Percentiles rank a stretch among this genome's conserved stretches.
Conservation (phyloP, 92 coral and sea anemone genomes). For the Epizoanthus fatuus region DNA sequence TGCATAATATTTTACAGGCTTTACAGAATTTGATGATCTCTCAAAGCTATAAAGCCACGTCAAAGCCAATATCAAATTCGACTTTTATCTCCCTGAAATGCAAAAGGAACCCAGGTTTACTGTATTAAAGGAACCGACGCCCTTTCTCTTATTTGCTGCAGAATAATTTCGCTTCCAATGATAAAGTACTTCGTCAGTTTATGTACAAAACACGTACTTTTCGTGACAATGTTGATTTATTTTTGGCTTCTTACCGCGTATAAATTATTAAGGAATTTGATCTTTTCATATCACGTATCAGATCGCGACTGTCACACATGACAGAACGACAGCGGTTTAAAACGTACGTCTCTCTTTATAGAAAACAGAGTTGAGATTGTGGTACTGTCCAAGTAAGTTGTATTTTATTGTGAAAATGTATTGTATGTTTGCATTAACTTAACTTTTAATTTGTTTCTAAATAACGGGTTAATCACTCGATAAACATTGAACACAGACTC, state of each 20-base stretch:
- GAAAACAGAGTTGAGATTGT: background rate
- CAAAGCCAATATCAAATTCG: too few species aligned
- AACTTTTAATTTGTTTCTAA: constrained; percentile 30
- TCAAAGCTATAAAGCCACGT: too few species aligned
- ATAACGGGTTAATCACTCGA: background rate
- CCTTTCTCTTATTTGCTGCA: too few species aligned
- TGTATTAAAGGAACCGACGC: too few species aligned
- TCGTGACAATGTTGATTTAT: background rate
- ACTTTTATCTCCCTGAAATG: too few species aligned
- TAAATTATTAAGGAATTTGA: constrained; percentile 25
- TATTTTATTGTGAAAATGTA: background rate
- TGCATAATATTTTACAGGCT: too few species aligned
- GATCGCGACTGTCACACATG: background rate
- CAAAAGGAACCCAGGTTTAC: too few species aligned
- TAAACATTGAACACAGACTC: constrained; percentile 15
- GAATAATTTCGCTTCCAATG: too few species aligned
- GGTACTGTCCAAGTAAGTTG: background rate
- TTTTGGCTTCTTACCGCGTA: constrained; percentile 20
- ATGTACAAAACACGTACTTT: background rate
- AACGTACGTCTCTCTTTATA: background rate
- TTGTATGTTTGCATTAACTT: constrained; percentile 20
- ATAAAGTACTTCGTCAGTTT: too few species aligned
- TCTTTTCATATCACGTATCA: background rate
- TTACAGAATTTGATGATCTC: too few species aligned
- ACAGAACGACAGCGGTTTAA: background rate